Percentiles rank a stretch among this genome's conserved stretches.
These are phyloP conservation scores for Stenopsyche tienmushanensis DNA, from an alignment of 1,140 invertebrate species.

Conservation along the genomic window DNA sequence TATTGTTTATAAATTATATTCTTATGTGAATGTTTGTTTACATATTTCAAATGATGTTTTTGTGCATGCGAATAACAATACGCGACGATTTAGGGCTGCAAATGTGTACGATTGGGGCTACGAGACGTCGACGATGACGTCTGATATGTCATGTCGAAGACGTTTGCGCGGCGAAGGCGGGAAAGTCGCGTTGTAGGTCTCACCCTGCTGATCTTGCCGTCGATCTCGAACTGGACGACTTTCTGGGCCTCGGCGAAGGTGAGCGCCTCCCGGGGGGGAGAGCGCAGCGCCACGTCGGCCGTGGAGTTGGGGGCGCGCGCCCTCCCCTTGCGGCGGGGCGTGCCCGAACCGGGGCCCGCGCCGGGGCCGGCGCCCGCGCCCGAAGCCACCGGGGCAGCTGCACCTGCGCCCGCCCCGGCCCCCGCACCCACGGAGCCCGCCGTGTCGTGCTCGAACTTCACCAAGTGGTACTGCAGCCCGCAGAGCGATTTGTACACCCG, in stretches of 20 bases:
- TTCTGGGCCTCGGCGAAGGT: constrained; percentile 79
- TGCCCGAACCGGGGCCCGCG: constrained; percentile 48
- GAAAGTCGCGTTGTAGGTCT: no score
- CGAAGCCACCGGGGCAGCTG: constrained; percentile 52
- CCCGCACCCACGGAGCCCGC: constrained; percentile 51
- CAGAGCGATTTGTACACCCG: constrained; percentile 83
- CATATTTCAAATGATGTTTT: no score
- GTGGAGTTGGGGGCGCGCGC: constrained; percentile 47
- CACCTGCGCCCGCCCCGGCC: constrained; percentile 45
- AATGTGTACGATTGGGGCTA: no score
- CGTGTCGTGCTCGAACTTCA: constrained; percentile 79
- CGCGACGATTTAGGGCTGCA: no score
- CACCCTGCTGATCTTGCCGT: constrained; percentile 67
- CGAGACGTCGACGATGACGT: no score
- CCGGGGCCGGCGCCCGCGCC: constrained; percentile 34
- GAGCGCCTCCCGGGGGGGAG: constrained; percentile 60
- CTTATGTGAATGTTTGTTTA: no score
- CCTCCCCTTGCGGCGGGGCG: constrained; percentile 36
- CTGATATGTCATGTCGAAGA: no score
- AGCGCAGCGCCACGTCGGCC: constrained; percentile 53
- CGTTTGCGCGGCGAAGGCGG: neutral
- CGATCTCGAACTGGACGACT: constrained; percentile 81
- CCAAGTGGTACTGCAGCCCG: constrained; percentile 83
- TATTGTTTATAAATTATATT: no score
- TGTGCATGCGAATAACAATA: no score